These are phyloP conservation scores for Agonopterix alstromeriana DNA, from an alignment of 2,888 invertebrate genomes.

Conservation along the genomic window DNA sequence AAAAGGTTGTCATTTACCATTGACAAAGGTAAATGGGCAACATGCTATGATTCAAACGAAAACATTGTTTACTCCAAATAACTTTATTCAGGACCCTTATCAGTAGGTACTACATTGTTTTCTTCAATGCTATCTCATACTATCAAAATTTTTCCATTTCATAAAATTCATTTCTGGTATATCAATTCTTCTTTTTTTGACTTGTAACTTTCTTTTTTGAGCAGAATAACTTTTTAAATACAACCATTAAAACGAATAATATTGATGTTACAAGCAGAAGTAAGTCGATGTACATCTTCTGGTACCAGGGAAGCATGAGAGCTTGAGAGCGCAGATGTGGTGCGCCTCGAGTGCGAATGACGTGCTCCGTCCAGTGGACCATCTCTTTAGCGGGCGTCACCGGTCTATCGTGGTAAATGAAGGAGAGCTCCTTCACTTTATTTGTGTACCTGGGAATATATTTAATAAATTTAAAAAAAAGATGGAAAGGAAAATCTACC, in stretches of 20 bases:
- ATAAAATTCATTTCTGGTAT: background rate
- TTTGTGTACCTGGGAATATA: background rate
- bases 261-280: background rate
- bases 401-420: constrained; percentile 18
- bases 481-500: too few species aligned
- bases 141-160: background rate
- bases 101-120: too few species aligned
- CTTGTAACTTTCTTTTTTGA: background rate
- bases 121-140: too few species aligned
- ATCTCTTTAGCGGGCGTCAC: constrained; percentile 16
- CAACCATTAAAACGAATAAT: background rate
- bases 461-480: background rate
- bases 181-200: background rate
- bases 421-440: constrained; percentile 13
- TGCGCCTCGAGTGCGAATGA: constrained; percentile 17
- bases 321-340: constrained; percentile 16
- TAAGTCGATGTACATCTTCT: constrained; percentile 14
- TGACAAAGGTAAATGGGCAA: too few species aligned
- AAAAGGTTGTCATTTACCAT: too few species aligned
- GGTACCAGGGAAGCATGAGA: constrained; percentile 11
- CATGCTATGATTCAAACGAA: too few species aligned
- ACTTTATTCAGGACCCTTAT: too few species aligned
- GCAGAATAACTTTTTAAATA: background rate
- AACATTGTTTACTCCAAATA: too few species aligned
- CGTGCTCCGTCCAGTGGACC: constrained; percentile 21